Percentiles rank a stretch among this genome's conserved stretches.
These are phyloP conservation scores for Ciconia boyciana DNA, from an alignment of 2,113 vertebrate species.

Conservation along the genomic window DNA sequence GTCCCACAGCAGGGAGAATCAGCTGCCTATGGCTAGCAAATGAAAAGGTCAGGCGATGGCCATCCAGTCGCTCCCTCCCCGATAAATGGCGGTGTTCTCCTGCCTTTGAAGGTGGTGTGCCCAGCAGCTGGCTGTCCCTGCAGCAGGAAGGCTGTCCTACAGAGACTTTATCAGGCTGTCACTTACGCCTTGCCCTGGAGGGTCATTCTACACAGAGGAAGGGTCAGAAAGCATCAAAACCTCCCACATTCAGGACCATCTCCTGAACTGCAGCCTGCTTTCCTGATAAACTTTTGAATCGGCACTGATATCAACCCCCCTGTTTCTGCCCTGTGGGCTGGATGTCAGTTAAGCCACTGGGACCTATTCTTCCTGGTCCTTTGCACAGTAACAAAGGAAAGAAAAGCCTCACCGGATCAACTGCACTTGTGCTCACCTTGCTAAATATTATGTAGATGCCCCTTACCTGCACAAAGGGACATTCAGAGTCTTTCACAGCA, in stretches of 20 bases:
- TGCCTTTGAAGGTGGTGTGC: neutral
- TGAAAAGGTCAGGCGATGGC: neutral
- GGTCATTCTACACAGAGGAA: neutral
- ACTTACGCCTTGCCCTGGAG: neutral
- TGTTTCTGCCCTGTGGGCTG: accelerated
- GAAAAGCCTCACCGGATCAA: neutral
- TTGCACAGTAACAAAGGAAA: neutral
- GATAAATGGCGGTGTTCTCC: accelerated
- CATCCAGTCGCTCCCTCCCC: neutral
- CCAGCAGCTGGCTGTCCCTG: neutral
- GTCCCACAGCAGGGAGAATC: too few species aligned
- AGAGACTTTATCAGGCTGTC: neutral
- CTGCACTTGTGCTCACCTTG: neutral
- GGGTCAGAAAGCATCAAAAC: neutral
- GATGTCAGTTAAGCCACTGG: neutral
- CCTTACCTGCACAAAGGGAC: neutral
- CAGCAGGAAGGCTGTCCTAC: neutral
- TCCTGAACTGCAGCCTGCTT: neutral
- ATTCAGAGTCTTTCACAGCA: neutral
- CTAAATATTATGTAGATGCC: neutral
- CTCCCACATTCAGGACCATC: neutral
- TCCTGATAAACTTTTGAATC: neutral
- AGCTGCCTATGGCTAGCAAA: too few species aligned
- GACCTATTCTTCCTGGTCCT: neutral
- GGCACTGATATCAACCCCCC: too few species aligned